Evolutionary conservation across 1,140 invertebrate genomes (phyloP).

Genomic region (Luehdorfia chinensis): DNA sequence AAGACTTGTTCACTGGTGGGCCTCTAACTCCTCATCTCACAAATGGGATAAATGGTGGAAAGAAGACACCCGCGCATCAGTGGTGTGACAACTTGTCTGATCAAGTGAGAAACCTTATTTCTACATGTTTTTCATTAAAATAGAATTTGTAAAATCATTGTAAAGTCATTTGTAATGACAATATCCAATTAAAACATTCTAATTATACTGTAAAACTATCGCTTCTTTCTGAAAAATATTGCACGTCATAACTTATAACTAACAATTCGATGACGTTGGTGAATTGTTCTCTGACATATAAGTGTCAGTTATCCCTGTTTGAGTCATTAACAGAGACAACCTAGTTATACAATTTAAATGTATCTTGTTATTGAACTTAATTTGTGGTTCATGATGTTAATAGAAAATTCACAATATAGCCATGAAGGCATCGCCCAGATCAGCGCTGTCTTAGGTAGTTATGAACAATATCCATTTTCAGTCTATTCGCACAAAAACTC

Average conservation of each 20-base stretch:
- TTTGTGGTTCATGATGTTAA: too few species aligned
- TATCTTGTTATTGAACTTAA: too few species aligned
- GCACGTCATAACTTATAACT: neutral
- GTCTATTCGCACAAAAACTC: neutral
- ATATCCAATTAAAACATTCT: too few species aligned
- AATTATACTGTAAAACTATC: too few species aligned
- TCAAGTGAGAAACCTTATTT: constrained; percentile 62
- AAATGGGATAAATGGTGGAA: constrained; percentile 73
- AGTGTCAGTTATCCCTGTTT: constrained; percentile 12
- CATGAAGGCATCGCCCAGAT: too few species aligned
- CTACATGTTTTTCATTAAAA: too few species aligned
- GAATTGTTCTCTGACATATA: constrained; percentile 1
- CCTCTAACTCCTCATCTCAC: constrained; percentile 69
- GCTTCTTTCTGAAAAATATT: neutral
- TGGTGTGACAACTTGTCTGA: constrained; percentile 78
- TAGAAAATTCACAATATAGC: too few species aligned
- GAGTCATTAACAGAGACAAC: too few species aligned
- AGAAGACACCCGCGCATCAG: constrained; percentile 74
- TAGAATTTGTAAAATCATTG: too few species aligned
- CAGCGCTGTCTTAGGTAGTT: too few species aligned
- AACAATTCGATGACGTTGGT: constrained; percentile 2
- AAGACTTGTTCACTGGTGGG: constrained; percentile 67
- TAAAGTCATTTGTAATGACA: too few species aligned
- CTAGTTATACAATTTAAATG: too few species aligned
- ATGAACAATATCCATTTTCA: neutral